Percentiles rank a stretch among this genome's conserved stretches.
Conservation (phyloP, 2,113 vertebrate genomes). For the Zapornia atra region DNA sequence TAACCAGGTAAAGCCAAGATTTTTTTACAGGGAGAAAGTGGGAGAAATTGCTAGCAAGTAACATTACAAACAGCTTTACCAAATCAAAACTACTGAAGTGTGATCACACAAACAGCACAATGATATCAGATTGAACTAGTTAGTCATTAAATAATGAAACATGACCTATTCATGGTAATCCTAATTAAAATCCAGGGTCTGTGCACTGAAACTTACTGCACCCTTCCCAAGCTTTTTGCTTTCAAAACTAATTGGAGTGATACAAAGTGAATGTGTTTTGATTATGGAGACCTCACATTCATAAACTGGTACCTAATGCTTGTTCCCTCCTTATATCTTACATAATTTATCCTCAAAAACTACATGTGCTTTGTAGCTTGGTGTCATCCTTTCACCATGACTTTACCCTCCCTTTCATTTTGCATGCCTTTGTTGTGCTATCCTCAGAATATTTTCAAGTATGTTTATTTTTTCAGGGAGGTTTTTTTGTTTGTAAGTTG, state of each 20-base stretch:
- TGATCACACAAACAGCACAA: neutral
- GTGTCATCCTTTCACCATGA: neutral
- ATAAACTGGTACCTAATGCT: neutral
- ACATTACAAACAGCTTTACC: neutral
- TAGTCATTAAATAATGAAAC: neutral
- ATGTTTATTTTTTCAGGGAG: neutral
- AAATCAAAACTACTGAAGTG: no score
- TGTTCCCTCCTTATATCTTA: neutral
- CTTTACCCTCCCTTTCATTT: neutral
- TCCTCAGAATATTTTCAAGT: neutral
- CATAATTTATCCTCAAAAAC: neutral
- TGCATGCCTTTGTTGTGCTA: neutral
- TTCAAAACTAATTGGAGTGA: neutral
- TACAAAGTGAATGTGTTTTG: neutral
- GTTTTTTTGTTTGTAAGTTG: neutral
- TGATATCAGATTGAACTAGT: neutral
- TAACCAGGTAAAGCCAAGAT: neutral
- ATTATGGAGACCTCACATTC: neutral
- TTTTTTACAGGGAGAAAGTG: neutral
- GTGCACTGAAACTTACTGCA: neutral
- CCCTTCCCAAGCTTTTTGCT: neutral
- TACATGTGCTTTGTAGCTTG: neutral
- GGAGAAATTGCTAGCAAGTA: neutral
- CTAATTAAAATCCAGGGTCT: neutral
- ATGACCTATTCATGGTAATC: neutral